phyloP scores from a whole-genome alignment of 2,113 vertebrate genomes.

The Gambusia holbrooki region DNA sequence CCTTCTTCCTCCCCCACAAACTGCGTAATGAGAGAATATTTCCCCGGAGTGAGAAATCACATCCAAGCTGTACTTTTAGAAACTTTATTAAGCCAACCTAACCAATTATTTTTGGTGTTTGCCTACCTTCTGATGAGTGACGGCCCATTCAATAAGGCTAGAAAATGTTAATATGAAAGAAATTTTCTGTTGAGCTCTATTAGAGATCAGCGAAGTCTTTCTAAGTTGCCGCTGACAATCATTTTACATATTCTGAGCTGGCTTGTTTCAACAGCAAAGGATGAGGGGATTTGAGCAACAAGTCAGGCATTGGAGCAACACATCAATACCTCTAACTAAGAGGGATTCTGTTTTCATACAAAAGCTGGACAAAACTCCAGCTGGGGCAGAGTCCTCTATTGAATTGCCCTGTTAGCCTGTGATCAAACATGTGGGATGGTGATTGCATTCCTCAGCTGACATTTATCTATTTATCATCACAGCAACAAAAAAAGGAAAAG shows the following conservation, averaged over 20 bases:
- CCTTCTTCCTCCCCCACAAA: constrained; percentile 60
- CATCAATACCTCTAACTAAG: constrained; percentile 32
- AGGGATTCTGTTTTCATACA: constrained; percentile 64
- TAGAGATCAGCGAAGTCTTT: constrained; percentile 23
- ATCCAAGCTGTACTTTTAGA: constrained; percentile 69
- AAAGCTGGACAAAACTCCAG: constrained; percentile 55
- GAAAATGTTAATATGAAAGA: constrained; percentile 64
- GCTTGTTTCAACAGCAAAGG: constrained; percentile 12
- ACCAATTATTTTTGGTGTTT: constrained; percentile 69
- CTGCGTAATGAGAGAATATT: constrained; percentile 80
- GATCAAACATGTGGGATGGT: constrained; percentile 60
- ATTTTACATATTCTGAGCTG: constrained; percentile 16
- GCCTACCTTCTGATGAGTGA: constrained; percentile 51
- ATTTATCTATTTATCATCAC: constrained; percentile 62
- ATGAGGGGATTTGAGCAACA: constrained; percentile 8
- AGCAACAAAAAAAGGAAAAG: constrained; percentile 13
- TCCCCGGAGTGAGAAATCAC: constrained; percentile 72
- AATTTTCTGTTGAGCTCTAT: constrained; percentile 29
- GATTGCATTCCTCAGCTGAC: constrained; percentile 51
- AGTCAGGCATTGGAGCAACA: constrained; percentile 16
- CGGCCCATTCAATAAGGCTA: constrained; percentile 55
- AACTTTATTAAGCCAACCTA: constrained; percentile 78
- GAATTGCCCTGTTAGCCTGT: constrained; percentile 63
- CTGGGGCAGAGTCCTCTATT: constrained; percentile 62
- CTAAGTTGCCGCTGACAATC: constrained; percentile 8